Evolutionary conservation across 2,888 invertebrate genomes (phyloP).

Genomic region (Troides helena): DNA sequence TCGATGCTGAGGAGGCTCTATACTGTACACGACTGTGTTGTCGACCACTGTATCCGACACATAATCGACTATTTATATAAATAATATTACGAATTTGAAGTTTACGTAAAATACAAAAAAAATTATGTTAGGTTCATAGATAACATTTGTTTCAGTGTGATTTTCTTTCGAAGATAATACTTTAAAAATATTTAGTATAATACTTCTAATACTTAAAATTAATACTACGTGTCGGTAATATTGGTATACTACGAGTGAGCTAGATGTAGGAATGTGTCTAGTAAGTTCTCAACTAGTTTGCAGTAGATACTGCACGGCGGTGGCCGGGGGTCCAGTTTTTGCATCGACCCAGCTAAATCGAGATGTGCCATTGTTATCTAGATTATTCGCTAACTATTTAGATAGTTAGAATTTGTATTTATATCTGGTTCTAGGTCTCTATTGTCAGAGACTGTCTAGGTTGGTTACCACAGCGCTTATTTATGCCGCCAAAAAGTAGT

Average conservation of each 20-base stretch:
- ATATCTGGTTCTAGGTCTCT: too few species aligned
- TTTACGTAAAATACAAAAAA: too few species aligned
- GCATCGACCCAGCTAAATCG: constrained; percentile 54
- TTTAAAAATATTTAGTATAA: too few species aligned
- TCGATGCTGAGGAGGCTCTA: constrained; percentile 62
- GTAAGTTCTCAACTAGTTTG: constrained; percentile 65
- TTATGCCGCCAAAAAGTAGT: too few species aligned
- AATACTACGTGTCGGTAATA: constrained; percentile 2
- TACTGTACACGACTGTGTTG: constrained; percentile 55
- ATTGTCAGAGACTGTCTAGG: too few species aligned
- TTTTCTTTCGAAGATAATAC: too few species aligned
- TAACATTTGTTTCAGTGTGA: too few species aligned
- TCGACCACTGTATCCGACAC: constrained; percentile 49
- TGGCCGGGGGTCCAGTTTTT: constrained; percentile 59
- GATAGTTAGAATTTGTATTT: background rate
- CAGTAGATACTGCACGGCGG: constrained; percentile 50
- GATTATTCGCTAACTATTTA: constrained; percentile 33
- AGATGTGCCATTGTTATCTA: constrained; percentile 56
- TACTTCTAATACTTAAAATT: background rate
- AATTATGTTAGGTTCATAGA: too few species aligned
- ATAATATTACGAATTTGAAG: too few species aligned
- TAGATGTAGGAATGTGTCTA: constrained; percentile 68
- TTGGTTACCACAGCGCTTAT: too few species aligned
- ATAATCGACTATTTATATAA: background rate
- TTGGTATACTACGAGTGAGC: constrained; percentile 36